These are phyloP conservation scores for Ochropleura leucogaster DNA, from an alignment of 2,888 invertebrate species.

Conservation along the genomic window DNA sequence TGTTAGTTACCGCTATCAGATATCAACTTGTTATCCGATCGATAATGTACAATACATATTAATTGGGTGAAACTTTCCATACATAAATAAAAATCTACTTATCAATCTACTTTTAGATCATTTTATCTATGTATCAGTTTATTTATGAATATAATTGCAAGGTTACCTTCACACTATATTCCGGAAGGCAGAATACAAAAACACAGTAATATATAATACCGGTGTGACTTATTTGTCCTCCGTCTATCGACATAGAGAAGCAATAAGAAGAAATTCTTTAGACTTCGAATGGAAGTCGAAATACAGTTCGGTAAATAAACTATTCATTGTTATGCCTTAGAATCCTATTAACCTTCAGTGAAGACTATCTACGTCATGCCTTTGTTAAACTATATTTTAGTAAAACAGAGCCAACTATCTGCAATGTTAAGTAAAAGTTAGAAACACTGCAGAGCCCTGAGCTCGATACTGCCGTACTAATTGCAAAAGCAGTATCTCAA, in stretches of 20 bases:
- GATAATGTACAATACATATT: constrained; percentile 47
- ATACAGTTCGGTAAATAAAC: neutral
- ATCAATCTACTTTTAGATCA: constrained; percentile 22
- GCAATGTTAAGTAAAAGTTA: constrained; percentile 47
- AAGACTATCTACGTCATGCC: constrained; percentile 6
- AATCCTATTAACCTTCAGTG: neutral
- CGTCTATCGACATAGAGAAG: neutral
- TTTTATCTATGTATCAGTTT: constrained; percentile 3
- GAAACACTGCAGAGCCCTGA: constrained; percentile 18
- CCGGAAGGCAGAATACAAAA: neutral
- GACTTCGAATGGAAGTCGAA: neutral
- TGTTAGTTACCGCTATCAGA: constrained; percentile 31
- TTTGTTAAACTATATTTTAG: neutral
- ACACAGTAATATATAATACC: neutral
- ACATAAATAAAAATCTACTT: constrained; percentile 16
- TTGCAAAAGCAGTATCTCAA: no score
- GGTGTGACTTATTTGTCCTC: neutral
- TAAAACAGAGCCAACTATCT: constrained; percentile 18
- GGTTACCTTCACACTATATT: constrained; percentile 2
- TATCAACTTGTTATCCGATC: constrained; percentile 38
- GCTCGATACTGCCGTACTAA: no score
- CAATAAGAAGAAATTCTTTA: neutral
- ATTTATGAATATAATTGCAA: constrained; percentile 17
- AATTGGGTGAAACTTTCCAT: constrained; percentile 59
- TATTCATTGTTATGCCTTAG: neutral